Percentiles rank a stretch among this genome's conserved stretches.
phyloP scores from a whole-genome alignment of 2,113 vertebrate species.

The Delphinus delphis region DNA sequence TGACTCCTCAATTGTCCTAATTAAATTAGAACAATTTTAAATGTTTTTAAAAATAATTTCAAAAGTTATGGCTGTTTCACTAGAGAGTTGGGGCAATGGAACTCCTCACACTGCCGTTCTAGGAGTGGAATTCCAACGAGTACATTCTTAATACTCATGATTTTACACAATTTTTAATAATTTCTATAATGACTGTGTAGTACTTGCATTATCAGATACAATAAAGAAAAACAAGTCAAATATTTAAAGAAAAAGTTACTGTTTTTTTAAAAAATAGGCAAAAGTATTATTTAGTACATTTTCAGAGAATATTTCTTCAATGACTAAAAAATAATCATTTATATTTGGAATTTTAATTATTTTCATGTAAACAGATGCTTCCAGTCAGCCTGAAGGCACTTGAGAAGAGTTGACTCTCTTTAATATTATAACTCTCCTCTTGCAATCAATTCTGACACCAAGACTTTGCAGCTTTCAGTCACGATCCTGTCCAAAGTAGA shows the following conservation, averaged over 20 bases:
- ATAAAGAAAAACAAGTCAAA: not conserved
- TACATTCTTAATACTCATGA: not conserved
- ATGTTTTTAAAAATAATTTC: not conserved
- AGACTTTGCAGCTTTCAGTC: not conserved
- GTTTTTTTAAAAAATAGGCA: not conserved
- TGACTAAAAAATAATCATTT: conserved; percentile 14
- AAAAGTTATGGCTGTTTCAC: not conserved
- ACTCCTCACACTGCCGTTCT: not conserved
- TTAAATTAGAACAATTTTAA: not conserved
- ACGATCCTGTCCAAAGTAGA: not conserved
- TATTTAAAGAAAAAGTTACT: not conserved
- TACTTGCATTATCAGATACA: not conserved
- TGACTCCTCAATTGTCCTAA: not conserved
- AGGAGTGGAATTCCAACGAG: not conserved
- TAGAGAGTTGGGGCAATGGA: not conserved
- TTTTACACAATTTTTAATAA: not conserved
- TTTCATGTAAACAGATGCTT: not conserved
- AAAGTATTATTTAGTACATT: not conserved
- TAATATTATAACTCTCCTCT: not conserved
- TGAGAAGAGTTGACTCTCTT: not conserved
- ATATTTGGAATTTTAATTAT: conserved; percentile 39
- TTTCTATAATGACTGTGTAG: not conserved
- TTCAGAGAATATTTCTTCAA: conserved; percentile 38
- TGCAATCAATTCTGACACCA: not conserved
- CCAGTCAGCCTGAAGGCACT: not conserved